Evolutionary conservation across 1,140 invertebrate genomes (phyloP).

Genomic region (Cydia strobilella): DNA sequence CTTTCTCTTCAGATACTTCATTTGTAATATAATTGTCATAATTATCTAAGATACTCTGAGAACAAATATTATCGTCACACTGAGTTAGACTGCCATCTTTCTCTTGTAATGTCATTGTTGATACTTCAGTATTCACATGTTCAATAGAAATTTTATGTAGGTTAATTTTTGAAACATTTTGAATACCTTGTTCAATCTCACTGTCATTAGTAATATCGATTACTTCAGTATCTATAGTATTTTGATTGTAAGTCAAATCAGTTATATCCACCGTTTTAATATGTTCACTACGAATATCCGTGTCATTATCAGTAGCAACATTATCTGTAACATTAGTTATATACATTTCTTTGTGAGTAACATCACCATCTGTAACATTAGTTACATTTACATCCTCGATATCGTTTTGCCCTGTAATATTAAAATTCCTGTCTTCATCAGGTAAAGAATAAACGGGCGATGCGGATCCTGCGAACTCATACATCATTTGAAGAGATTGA

Average conservation of each 20-base stretch:
- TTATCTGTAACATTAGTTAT: not conserved
- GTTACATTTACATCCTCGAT: not conserved
- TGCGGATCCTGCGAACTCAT: too few relatives aligned
- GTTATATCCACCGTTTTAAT: not conserved
- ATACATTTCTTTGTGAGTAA: not conserved
- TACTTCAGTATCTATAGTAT: not conserved
- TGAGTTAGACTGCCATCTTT: not conserved
- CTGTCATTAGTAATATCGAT: not conserved
- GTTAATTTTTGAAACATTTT: not conserved
- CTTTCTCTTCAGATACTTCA: not conserved
- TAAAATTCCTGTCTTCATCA: conserved; percentile 40
- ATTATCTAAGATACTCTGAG: conserved; percentile 24
- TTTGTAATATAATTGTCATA: not conserved
- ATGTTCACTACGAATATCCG: not conserved
- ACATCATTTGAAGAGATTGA: not conserved
- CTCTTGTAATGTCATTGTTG: not conserved
- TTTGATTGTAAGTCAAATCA: not conserved
- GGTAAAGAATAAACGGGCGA: conserved; percentile 44
- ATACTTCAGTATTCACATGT: not conserved
- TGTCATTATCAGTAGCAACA: not conserved
- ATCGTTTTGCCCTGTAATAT: not conserved
- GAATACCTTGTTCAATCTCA: not conserved
- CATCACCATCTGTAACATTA: conserved; percentile 10
- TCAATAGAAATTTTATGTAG: not conserved
- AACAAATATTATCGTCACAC: not conserved